Evolutionary conservation across 92 coral and sea anemone genomes (phyloP).

Genomic region (Micromussa lordhowensis): DNA sequence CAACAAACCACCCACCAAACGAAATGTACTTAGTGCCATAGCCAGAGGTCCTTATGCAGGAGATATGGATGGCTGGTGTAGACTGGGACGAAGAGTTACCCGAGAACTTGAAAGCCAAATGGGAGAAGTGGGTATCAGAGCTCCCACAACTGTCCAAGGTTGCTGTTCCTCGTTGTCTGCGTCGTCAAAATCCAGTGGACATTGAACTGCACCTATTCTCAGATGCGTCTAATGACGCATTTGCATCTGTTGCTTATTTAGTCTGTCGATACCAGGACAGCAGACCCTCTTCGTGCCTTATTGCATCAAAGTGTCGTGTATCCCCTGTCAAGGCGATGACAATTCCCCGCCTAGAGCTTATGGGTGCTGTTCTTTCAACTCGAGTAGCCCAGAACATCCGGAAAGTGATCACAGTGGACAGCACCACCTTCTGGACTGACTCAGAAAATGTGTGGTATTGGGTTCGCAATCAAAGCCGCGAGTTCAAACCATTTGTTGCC

Average conservation of each 20-base stretch:
- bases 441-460: slow-evolving; percentile 63
- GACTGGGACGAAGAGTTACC: slow-evolving; percentile 64
- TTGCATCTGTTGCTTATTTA: slow-evolving; percentile 36
- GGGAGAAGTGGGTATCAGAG: slow-evolving; percentile 36
- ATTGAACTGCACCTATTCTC: slow-evolving; percentile 33
- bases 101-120: slow-evolving; percentile 30
- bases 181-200: slow-evolving; percentile 21
- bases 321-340: slow-evolving; percentile 49
- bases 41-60: not conserved
- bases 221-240: slow-evolving; percentile 57
- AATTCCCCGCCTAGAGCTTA: slow-evolving; percentile 38
- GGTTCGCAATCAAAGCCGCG: slow-evolving; percentile 62
- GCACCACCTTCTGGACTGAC: slow-evolving; percentile 49
- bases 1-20: too few species aligned
- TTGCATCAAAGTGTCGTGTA: slow-evolving; percentile 48
- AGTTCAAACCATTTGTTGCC: slow-evolving; percentile 51
- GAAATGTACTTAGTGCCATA: too few species aligned
- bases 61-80: slow-evolving; percentile 2
- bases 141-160: not conserved
- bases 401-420: slow-evolving; percentile 40
- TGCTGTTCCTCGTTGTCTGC: slow-evolving; percentile 48
- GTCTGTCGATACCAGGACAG: slow-evolving; percentile 13
- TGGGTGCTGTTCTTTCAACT: slow-evolving; percentile 62
- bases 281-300: slow-evolving; percentile 34
- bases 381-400: slow-evolving; percentile 22